Evolutionary conservation across 2,888 invertebrate species (phyloP).

Genomic region (Oligia fasciuncula): DNA sequence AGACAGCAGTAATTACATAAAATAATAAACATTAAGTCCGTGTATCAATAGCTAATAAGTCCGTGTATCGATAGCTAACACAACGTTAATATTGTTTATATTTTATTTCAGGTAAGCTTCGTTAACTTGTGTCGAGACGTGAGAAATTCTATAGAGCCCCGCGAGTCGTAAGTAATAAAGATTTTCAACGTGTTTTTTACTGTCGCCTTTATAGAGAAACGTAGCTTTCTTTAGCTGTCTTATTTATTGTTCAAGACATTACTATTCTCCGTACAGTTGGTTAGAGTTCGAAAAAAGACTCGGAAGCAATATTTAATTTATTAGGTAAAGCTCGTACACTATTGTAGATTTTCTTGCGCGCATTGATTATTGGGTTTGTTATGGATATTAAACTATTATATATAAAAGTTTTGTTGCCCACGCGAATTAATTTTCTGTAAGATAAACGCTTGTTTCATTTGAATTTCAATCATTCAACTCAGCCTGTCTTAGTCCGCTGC

Average conservation of each 20-base stretch:
- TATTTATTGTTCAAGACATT: conserved; percentile 53
- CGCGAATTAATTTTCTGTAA: conserved; percentile 6
- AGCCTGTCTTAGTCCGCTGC: background rate
- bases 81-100: conserved; percentile 48
- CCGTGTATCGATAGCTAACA: conserved; percentile 31
- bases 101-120: conserved; percentile 72
- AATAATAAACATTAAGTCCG: conserved; percentile 10
- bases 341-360: conserved; percentile 7
- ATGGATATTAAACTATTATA: conserved; percentile 24
- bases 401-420: background rate
- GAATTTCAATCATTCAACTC: background rate
- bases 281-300: conserved; percentile 28
- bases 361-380: conserved; percentile 26
- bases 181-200: conserved; percentile 68
- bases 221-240: conserved; percentile 51
- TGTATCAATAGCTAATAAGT: conserved; percentile 27
- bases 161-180: conserved; percentile 69
- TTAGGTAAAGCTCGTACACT: conserved; percentile 19
- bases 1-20: conserved; percentile 28
- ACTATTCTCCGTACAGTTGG: conserved; percentile 35
- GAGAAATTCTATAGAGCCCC: conserved; percentile 72
- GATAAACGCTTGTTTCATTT: background rate
- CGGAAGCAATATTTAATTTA: conserved; percentile 24
- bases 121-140: conserved; percentile 59
- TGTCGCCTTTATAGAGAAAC: conserved; percentile 58